A percentile compares a stretch with the other conserved stretches of the same genome.
These are phyloP conservation scores for Osedax fenrisi DNA, from an alignment of 2,888 invertebrate genomes.

Conservation along the genomic window DNA sequence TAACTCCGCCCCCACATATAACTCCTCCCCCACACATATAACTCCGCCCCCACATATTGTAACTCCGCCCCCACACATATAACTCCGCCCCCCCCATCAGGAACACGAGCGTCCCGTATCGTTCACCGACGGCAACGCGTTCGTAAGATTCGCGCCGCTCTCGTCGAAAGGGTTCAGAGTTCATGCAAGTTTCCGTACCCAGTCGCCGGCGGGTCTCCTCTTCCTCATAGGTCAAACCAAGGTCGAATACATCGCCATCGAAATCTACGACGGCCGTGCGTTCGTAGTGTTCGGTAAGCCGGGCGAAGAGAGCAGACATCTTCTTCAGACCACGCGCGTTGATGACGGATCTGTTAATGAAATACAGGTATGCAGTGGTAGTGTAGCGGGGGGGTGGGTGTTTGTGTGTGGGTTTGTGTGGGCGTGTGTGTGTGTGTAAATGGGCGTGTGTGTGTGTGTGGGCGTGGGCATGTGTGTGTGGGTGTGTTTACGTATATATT, in stretches of 20 bases:
- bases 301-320: not conserved
- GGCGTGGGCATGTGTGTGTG: too few species aligned
- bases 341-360: not conserved
- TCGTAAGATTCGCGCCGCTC: not conserved
- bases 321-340: not conserved
- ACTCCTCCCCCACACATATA: not conserved
- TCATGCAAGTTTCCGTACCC: not conserved
- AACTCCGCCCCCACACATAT: not conserved
- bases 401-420: too few species aligned
- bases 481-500: too few species aligned
- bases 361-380: too few species aligned
- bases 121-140: not conserved
- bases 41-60: not conserved
- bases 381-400: too few species aligned
- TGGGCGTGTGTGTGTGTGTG: too few species aligned
- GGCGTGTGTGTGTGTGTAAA: too few species aligned
- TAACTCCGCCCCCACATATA: not conserved
- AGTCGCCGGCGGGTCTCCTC: not conserved
- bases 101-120: not conserved
- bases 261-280: not conserved
- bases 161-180: not conserved
- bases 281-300: not conserved
- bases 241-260: not conserved
- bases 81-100: not conserved
- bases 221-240: not conserved